A percentile compares a stretch with the other conserved stretches of the same genome.
These are phyloP conservation scores for Manacus vitellinus DNA, from an alignment of 2,113 vertebrate species.

Conservation along the genomic window DNA sequence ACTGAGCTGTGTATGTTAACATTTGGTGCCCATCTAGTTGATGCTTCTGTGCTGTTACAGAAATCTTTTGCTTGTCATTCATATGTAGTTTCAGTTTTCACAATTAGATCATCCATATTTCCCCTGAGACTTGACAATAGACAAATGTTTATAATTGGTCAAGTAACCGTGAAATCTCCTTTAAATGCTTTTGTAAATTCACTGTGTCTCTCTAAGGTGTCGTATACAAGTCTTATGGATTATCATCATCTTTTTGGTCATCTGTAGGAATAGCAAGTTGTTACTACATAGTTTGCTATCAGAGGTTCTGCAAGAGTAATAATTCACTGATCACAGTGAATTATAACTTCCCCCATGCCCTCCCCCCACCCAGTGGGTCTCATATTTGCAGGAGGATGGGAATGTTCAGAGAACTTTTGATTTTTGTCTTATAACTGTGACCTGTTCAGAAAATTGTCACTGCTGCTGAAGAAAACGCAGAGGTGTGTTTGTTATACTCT, in stretches of 20 bases:
- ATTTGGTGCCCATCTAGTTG: background rate
- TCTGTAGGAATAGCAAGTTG: background rate
- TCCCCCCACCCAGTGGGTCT: rapidly evolving
- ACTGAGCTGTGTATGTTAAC: background rate
- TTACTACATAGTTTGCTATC: background rate
- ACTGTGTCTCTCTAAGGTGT: background rate
- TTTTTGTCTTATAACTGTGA: background rate
- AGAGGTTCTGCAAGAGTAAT: background rate
- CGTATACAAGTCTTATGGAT: rapidly evolving
- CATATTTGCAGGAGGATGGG: background rate
- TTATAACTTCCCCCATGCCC: background rate
- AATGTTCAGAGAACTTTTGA: background rate
- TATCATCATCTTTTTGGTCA: background rate
- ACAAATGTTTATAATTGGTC: background rate
- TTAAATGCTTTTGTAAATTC: background rate
- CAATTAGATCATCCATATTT: background rate
- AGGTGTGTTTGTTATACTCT: background rate
- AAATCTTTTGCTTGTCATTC: background rate
- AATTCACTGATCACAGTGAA: background rate
- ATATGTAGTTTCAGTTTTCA: background rate
- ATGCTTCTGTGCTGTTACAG: background rate
- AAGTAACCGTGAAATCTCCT: background rate
- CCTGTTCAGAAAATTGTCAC: background rate
- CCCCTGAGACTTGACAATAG: background rate
- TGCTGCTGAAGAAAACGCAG: background rate